These are phyloP conservation scores for Oreortyx pictus DNA, from an alignment of 2,797 vertebrate species.

Conservation along the genomic window DNA sequence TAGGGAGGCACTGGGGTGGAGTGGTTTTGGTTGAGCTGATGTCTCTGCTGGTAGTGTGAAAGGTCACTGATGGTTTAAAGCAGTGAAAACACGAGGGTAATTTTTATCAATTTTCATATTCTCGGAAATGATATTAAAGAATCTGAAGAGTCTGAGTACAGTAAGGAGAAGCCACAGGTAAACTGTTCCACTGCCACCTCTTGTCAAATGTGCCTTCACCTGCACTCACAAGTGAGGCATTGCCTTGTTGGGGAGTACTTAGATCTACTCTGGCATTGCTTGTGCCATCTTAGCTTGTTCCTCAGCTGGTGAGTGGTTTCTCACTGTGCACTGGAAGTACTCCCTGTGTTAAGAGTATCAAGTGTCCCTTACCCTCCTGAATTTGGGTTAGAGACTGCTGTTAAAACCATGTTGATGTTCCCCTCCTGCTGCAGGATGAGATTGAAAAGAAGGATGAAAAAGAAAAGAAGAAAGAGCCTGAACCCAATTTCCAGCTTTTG, in stretches of 20 bases:
- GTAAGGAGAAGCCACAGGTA: not conserved
- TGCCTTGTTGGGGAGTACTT: not conserved
- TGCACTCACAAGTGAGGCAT: not conserved
- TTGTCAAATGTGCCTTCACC: not conserved
- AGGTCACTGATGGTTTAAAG: not conserved
- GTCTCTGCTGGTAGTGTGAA: not conserved
- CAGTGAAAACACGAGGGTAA: not conserved
- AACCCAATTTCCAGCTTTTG: slow-evolving; percentile 94
- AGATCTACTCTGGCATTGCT: not conserved
- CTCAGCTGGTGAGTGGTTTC: not conserved
- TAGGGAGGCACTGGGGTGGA: not conserved
- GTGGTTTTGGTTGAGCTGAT: not conserved
- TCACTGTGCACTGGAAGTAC: not conserved
- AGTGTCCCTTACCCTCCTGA: not conserved
- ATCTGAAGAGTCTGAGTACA: not conserved
- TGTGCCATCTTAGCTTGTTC: not conserved
- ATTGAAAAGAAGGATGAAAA: slow-evolving; percentile 92
- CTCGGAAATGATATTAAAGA: not conserved
- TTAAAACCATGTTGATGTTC: not conserved
- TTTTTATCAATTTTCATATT: not conserved
- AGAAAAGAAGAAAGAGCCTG: slow-evolving; percentile 97
- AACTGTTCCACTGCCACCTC: not conserved
- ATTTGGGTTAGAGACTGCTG: not conserved
- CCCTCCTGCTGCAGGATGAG: slow-evolving; percentile 80
- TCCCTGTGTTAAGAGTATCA: not conserved